phyloP scores from a whole-genome alignment of 2,797 vertebrate species.

The Merluccius polli region DNA sequence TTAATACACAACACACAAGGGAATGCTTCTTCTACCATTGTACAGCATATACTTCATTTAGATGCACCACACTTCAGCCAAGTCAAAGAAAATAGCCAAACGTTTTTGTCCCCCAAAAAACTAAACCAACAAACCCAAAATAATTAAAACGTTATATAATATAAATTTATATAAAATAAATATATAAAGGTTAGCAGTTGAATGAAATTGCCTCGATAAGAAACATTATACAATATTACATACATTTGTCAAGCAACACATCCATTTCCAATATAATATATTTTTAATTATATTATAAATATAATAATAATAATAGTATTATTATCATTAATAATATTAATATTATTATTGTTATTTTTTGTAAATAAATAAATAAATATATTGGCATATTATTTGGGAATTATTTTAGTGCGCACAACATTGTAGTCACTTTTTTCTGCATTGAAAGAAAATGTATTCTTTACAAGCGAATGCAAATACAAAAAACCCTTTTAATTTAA shows the following conservation, averaged over 20 bases:
- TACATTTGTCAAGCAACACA: background rate
- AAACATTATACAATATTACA: background rate
- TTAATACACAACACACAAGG: conserved; percentile 28
- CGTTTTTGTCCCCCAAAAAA: background rate
- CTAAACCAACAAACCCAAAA: background rate
- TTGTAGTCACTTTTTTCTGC: background rate
- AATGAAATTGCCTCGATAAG: background rate
- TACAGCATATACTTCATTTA: background rate
- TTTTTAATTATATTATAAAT: conserved; percentile 5
- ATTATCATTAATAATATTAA: conserved; percentile 8
- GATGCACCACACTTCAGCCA: background rate
- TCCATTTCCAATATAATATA: background rate
- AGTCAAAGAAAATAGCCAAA: background rate
- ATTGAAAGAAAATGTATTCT: background rate
- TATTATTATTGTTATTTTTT: conserved; percentile 15
- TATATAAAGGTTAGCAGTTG: too few species aligned
- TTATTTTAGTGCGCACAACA: background rate
- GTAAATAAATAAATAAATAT: conserved; percentile 26
- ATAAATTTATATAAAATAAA: background rate
- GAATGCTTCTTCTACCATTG: background rate
- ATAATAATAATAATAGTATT: conserved; percentile 1
- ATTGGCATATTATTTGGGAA: conserved; percentile 1
- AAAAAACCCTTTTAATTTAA: background rate
- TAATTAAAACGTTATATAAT: background rate
- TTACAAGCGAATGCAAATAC: background rate